Base-by-base conservation (phyloP, 2,797 vertebrate species). In the Moxostoma hubbsi region DNA sequence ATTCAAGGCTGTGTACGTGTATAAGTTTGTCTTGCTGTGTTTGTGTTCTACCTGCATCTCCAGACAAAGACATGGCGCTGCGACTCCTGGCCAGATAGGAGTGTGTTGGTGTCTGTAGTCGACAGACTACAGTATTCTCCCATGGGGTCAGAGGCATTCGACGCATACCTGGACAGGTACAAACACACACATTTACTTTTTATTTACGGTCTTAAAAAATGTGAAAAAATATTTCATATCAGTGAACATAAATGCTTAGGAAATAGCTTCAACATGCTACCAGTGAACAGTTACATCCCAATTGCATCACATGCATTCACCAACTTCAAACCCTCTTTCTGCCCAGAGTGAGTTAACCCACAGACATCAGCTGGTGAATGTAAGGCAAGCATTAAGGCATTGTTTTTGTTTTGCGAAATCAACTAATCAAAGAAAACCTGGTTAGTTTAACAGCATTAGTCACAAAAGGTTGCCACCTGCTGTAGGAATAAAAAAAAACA, bases 1-100 rank as follows among this genome's bases (percentile, higher is more conserved):
- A 24, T 24, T 24, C 24, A 24, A 2, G 24, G 24, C 24, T 24
- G 24, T 24, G 24, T 24, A 2, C 24, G 1, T 24, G 24, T 24
- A 24, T 24, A 24, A 45, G 49, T 12, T 10, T 75, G 51, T 1
- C 47, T 24, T 24, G 24, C 2, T 24, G 24, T 24, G 24, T 0
- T 12, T 24, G 18, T 79, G 16, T 43, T 36, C 43, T 97, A 98
- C 97, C 97, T 93, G 95, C 81, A 54, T 98, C 95, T 93, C 97
- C 97, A 86, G 96, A 95, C 90, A 99, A 91, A 63, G 96, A 96
- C 82, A 96, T 94, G 71, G 96, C 95, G 81, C 97, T 98, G 91
- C 96, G 95, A 89, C 98, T 99, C 66, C 98, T 94, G 81, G 97
- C 97, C 95, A 99, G 91, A 90, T 96, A 98, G 5, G 98, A 97